Conservation (phyloP, 2,113 vertebrate species). For the Chaetura pelagica region DNA sequence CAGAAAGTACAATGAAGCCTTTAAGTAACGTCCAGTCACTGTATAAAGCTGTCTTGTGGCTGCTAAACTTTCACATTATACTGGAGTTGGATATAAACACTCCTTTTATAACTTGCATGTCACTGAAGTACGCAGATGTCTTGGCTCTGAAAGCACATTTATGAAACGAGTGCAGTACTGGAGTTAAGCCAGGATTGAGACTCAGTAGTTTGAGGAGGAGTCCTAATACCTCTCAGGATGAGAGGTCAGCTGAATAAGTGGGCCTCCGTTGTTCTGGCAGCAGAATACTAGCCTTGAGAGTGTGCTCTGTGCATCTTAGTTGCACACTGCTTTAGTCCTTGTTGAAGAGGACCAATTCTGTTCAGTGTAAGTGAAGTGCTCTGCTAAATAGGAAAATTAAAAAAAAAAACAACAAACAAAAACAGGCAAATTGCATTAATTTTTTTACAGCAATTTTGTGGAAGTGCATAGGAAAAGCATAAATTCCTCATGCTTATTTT, state of each 20-base stretch:
- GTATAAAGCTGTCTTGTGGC: slow-evolving; percentile 68
- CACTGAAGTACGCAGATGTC: slow-evolving; percentile 69
- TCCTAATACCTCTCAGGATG: slow-evolving; percentile 44
- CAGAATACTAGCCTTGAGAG: background rate
- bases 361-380: background rate
- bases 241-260: slow-evolving; percentile 50
- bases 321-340: background rate
- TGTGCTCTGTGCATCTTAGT: background rate
- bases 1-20: slow-evolving; percentile 66
- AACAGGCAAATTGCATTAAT: background rate
- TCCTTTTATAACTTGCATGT: slow-evolving; percentile 72
- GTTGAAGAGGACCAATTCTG: background rate
- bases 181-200: slow-evolving; percentile 45
- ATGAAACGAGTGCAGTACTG: slow-evolving; percentile 62
- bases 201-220: slow-evolving; percentile 65
- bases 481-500: background rate
- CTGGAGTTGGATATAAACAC: slow-evolving; percentile 73
- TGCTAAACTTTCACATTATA: slow-evolving; percentile 71
- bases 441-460: background rate
- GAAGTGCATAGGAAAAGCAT: background rate
- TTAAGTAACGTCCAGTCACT: slow-evolving; percentile 55
- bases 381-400: background rate
- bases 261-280: slow-evolving; percentile 45
- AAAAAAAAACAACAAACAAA: too few relatives aligned
- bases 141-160: slow-evolving; percentile 67